Evolutionary conservation across 2,888 invertebrate genomes (phyloP).

Genomic region (Dryocosmus kuriphilus): DNA sequence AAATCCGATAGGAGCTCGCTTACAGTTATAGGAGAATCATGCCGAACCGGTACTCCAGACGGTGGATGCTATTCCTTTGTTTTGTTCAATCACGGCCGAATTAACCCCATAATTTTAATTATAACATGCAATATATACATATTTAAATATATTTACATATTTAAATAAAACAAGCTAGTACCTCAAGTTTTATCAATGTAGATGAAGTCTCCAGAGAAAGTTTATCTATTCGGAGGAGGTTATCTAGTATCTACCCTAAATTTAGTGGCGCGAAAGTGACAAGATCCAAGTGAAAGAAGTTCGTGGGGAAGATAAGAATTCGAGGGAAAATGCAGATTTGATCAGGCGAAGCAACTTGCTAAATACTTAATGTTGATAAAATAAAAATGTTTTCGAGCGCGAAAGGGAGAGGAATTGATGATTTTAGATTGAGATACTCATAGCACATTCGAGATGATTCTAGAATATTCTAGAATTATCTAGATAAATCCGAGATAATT

Average conservation of each 20-base stretch:
- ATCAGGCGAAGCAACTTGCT: slow-evolving; percentile 28
- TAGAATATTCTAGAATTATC: too few species aligned
- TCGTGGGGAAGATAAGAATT: not conserved
- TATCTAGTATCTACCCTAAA: too few species aligned
- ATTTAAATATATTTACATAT: not conserved
- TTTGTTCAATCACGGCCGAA: slow-evolving; percentile 33
- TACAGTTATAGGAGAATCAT: slow-evolving; percentile 59
- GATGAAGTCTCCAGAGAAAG: not conserved
- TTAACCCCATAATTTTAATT: not conserved
- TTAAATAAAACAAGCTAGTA: not conserved
- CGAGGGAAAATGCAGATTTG: slow-evolving; percentile 5
- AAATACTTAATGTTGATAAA: too few species aligned
- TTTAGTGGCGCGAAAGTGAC: not conserved
- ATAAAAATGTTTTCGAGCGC: too few species aligned
- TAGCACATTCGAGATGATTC: too few species aligned
- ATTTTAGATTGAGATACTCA: too few species aligned
- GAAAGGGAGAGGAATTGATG: too few species aligned
- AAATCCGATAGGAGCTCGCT: slow-evolving; percentile 47
- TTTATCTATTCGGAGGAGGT: not conserved
- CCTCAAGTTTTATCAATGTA: not conserved
- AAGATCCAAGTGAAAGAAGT: not conserved
- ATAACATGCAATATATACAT: not conserved
- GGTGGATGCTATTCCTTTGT: slow-evolving; percentile 50
- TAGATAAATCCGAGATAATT: too few species aligned
- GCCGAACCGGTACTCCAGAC: slow-evolving; percentile 57